Conservation (phyloP, 2,797 vertebrate genomes). For the Lemur catta region DNA sequence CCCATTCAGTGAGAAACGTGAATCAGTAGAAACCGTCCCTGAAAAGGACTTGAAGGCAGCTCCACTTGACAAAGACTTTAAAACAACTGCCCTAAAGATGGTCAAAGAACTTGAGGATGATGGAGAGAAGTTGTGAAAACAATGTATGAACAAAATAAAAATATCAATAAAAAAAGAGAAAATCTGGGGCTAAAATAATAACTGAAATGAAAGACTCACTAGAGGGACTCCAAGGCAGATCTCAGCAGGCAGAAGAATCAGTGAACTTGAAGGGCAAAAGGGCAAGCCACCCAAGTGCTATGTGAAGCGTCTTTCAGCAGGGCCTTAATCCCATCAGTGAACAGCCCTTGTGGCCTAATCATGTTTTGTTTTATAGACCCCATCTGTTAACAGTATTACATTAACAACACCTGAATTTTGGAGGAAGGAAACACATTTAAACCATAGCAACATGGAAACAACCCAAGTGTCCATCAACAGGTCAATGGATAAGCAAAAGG, state of each 20-base stretch:
- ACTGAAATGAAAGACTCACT: background rate
- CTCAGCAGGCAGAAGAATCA: background rate
- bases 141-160: background rate
- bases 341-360: background rate
- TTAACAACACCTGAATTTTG: too few relatives aligned
- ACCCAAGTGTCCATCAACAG: background rate
- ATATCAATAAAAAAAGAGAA: background rate
- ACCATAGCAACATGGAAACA: background rate
- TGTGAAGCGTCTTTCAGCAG: background rate
- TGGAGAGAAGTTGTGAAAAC: background rate
- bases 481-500: background rate
- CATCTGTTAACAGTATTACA: background rate
- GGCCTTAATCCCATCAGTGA: background rate
- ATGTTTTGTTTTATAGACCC: background rate
- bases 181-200: background rate
- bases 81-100: background rate
- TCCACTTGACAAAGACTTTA: background rate
- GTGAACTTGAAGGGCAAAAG: background rate
- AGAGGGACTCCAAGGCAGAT: background rate
- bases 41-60: background rate
- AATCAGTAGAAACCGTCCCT: background rate
- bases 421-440: background rate
- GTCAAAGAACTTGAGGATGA: background rate
- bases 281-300: background rate
- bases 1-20: background rate